Conservation (phyloP, 2,888 invertebrate genomes). For the Corythucha ciliata region DNA sequence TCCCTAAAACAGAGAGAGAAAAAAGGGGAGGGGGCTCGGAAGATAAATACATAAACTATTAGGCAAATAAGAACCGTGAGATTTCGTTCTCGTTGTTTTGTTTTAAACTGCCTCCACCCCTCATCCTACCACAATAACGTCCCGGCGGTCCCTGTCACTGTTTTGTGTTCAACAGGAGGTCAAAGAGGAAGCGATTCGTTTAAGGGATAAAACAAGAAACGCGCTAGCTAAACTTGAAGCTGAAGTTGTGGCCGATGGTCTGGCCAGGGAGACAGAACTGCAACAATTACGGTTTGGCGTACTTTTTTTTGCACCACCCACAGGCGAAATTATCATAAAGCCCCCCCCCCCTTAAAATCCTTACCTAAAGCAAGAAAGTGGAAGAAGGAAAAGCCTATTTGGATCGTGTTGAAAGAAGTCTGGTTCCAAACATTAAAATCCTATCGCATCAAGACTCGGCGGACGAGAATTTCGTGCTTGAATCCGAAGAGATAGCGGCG, state of each 20-base stretch:
- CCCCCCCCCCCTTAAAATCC: not conserved
- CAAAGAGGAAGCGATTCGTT: constrained; percentile 62
- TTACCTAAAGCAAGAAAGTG: constrained; percentile 50
- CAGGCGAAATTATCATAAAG: not conserved
- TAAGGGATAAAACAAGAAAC: constrained; percentile 59
- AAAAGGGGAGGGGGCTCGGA: too few relatives aligned
- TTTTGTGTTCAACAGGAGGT: constrained; percentile 54
- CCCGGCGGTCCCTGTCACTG: too few relatives aligned
- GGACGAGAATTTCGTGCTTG: constrained; percentile 29
- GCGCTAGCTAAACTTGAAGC: constrained; percentile 61
- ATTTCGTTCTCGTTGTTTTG: too few relatives aligned
- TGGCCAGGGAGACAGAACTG: constrained; percentile 49
- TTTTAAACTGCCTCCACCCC: too few relatives aligned
- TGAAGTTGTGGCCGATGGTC: constrained; percentile 56
- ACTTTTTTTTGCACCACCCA: not conserved
- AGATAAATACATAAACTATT: too few relatives aligned
- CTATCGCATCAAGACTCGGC: constrained; percentile 31
- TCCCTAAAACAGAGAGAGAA: too few relatives aligned
- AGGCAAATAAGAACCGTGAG: too few relatives aligned
- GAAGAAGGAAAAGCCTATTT: constrained; percentile 61
- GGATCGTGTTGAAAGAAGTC: constrained; percentile 65
- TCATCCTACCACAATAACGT: too few relatives aligned
- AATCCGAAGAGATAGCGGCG: constrained; percentile 28
- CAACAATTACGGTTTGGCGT: constrained; percentile 42
- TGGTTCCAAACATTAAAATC: constrained; percentile 44